A percentile compares a stretch with the other conserved stretches of the same genome.
phyloP scores from a whole-genome alignment of 2,113 vertebrate genomes.

The Platysteira castanea region DNA sequence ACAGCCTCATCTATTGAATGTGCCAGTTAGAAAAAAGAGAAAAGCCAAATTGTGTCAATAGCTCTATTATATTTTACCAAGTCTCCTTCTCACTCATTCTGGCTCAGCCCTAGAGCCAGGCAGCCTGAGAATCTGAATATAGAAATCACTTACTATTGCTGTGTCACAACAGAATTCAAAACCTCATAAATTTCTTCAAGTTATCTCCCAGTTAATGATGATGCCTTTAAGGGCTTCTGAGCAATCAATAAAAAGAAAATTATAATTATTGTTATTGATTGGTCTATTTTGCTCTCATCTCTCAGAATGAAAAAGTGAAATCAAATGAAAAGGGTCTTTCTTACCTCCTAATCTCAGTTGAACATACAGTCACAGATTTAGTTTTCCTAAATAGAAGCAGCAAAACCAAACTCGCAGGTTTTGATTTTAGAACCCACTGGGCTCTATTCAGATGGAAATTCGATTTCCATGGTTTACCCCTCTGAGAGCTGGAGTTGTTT shows the following conservation, averaged over 20 bases:
- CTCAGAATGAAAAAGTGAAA: constrained; percentile 46
- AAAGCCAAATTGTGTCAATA: neutral
- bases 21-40: neutral
- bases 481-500: constrained; percentile 20
- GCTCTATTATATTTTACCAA: neutral
- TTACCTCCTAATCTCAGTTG: constrained; percentile 54
- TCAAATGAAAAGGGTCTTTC: constrained; percentile 41
- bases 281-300: constrained; percentile 15
- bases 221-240: constrained; percentile 35
- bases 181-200: constrained; percentile 29
- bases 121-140: neutral
- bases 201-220: constrained; percentile 57
- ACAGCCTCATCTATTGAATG: neutral
- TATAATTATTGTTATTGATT: constrained; percentile 68
- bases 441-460: constrained; percentile 68
- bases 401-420: constrained; percentile 19
- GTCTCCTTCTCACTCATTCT: neutral
- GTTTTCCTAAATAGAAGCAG: constrained; percentile 18
- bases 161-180: constrained; percentile 33
- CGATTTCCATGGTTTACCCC: constrained; percentile 42
- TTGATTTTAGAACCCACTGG: constrained; percentile 45
- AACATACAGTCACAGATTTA: constrained; percentile 49
- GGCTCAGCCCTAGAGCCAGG: neutral
- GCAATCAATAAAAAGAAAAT: constrained; percentile 60
- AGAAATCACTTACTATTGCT: constrained; percentile 16